phyloP scores from a whole-genome alignment of 2,888 invertebrate genomes.

The Conops quadrifasciatus region DNA sequence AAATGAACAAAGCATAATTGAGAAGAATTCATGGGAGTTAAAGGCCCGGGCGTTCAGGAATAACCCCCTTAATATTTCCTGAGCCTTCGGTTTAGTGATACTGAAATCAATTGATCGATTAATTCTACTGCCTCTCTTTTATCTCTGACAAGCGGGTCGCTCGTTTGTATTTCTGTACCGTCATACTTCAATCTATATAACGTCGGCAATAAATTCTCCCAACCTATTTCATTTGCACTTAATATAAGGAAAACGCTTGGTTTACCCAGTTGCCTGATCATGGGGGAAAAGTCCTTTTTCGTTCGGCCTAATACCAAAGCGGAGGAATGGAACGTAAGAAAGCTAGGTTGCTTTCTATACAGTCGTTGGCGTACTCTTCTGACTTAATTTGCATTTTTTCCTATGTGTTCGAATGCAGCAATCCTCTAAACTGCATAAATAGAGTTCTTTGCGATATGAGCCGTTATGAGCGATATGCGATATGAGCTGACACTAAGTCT shows the following conservation, averaged over 20 bases:
- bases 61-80: slow-evolving; percentile 26
- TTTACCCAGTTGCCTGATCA: slow-evolving; percentile 61
- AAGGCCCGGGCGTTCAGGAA: too few relatives aligned
- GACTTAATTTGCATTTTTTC: slow-evolving; percentile 45
- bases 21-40: too few relatives aligned
- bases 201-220: neutral
- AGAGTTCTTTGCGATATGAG: too few relatives aligned
- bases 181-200: slow-evolving; percentile 18
- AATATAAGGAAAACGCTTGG: slow-evolving; percentile 50
- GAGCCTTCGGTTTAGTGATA: slow-evolving; percentile 40
- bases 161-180: neutral
- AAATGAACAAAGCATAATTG: too few relatives aligned
- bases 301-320: slow-evolving; percentile 55
- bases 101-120: slow-evolving; percentile 31
- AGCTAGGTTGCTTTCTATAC: slow-evolving; percentile 47
- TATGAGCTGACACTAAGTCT: too few relatives aligned
- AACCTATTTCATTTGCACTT: slow-evolving; percentile 31
- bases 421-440: too few relatives aligned
- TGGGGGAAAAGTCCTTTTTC: slow-evolving; percentile 60
- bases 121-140: slow-evolving; percentile 45
- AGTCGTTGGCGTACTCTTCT: slow-evolving; percentile 45
- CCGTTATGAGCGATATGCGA: too few relatives aligned
- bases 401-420: too few relatives aligned
- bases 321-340: slow-evolving; percentile 47
- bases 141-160: slow-evolving; percentile 40